Percentiles rank a stretch among this genome's conserved stretches.
Conservation (phyloP, 1,140 invertebrate genomes). For the Macrocentrus cingulum region DNA sequence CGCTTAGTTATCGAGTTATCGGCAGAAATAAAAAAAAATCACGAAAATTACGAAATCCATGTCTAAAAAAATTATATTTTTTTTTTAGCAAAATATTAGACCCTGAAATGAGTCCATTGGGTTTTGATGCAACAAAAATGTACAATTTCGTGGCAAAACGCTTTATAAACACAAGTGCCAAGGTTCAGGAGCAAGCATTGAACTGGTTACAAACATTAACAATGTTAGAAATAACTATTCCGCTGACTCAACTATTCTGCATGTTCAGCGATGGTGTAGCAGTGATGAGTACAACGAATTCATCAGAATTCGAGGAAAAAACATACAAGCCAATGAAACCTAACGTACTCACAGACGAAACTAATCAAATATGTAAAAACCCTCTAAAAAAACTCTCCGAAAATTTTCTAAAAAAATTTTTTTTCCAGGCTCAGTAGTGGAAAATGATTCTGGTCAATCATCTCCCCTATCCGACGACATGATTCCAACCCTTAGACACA, state of each 20-base stretch:
- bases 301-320: constrained; percentile 55
- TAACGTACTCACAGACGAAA: constrained; percentile 35
- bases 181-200: constrained; percentile 90
- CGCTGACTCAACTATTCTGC: constrained; percentile 79
- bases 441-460: constrained; percentile 70
- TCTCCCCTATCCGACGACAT: constrained; percentile 74
- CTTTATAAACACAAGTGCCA: constrained; percentile 81
- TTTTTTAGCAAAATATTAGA: constrained; percentile 90
- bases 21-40: no score
- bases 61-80: no score
- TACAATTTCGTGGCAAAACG: constrained; percentile 91
- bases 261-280: constrained; percentile 85
- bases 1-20: no score
- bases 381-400: neutral
- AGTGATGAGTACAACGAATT: constrained; percentile 63
- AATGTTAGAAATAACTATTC: constrained; percentile 85
- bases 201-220: constrained; percentile 94
- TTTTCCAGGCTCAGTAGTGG: constrained; percentile 63
- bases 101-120: constrained; percentile 91
- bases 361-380: constrained; percentile 62
- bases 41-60: no score
- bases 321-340: constrained; percentile 52
- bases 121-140: constrained; percentile 91
- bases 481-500: constrained; percentile 62
- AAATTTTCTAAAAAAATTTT: constrained; percentile 18